phyloP scores from a whole-genome alignment of 2,113 vertebrate species.

The Dolichallabes microphthalmus region DNA sequence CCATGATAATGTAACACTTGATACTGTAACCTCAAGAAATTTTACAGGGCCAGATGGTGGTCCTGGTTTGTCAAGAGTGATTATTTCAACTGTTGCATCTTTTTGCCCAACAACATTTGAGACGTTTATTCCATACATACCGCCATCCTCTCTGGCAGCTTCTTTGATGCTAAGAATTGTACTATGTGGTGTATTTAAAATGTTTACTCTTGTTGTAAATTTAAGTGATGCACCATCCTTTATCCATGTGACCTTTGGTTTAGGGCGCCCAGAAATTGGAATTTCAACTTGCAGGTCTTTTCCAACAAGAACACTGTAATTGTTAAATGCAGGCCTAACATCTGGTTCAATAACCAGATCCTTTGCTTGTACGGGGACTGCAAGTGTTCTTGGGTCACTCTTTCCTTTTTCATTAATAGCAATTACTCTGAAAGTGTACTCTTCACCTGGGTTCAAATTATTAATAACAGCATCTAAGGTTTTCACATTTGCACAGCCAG shows the following conservation, averaged over 20 bases:
- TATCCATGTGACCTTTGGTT: slow-evolving; percentile 85
- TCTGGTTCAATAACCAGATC: slow-evolving; percentile 94
- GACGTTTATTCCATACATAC: slow-evolving; percentile 86
- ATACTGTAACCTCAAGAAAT: slow-evolving; percentile 92
- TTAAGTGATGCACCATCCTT: slow-evolving; percentile 88
- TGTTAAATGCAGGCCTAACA: slow-evolving; percentile 86
- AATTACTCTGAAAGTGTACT: slow-evolving; percentile 92
- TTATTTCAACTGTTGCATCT: slow-evolving; percentile 84
- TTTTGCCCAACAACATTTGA: slow-evolving; percentile 88
- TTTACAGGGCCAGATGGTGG: slow-evolving; percentile 91
- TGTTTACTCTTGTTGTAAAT: slow-evolving; percentile 91
- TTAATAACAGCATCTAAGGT: slow-evolving; percentile 84
- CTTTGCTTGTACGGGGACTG: slow-evolving; percentile 89
- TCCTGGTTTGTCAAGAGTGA: slow-evolving; percentile 93
- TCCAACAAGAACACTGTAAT: slow-evolving; percentile 88
- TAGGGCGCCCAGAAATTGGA: slow-evolving; percentile 90
- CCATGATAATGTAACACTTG: slow-evolving; percentile 93
- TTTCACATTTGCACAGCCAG: slow-evolving; percentile 87
- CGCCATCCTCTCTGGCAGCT: slow-evolving; percentile 86
- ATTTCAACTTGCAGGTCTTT: slow-evolving; percentile 90
- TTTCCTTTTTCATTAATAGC: slow-evolving; percentile 96
- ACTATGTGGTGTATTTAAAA: slow-evolving; percentile 74
- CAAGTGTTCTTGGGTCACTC: slow-evolving; percentile 91
- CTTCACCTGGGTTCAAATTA: slow-evolving; percentile 88
- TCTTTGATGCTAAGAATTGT: slow-evolving; percentile 90